Base-by-base conservation (phyloP, 2,888 invertebrate genomes). In the Enchytraeus crypticus region DNA sequence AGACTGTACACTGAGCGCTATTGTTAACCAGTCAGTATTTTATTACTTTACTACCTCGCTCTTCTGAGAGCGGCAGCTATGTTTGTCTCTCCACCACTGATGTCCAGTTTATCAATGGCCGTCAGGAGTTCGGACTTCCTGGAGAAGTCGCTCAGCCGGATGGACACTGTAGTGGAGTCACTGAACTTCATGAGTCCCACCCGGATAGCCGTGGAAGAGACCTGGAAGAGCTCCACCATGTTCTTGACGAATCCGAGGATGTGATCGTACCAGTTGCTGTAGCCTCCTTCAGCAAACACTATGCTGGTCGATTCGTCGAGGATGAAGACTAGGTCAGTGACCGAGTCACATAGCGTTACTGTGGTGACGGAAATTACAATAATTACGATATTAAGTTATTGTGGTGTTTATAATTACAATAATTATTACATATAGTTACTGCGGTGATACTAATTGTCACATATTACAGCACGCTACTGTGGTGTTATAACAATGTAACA, bases 31-130 rank as follows among this genome's bases (percentile, higher is more conserved):
- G n/a, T n/a, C n/a, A n/a, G n/a, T n/a, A n/a, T n/a, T n/a, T n/a
- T n/a, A n/a, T n/a, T n/a, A n/a, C n/a, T n/a, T n/a, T n/a, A n/a
- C n/a, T 30, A 2, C 8, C 29, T 51, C 2, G 53, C 53, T 23
- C 29, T 33, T 21, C 2, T 30, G 32, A 51, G 53, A 1, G 32
- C 53, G 30, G 30, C 53, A 2, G 62, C 62, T 4, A 62, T 59
- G 32, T 62, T 62, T 2, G 62, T 62, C 45, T 59, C 59, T 34
- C 62, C 62, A n/a, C 62, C 62, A n/a, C 29, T 47, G 11, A 43
- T 34, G 21, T 53, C 55, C 18, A 59, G 46, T n/a, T 34, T 38
- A 29, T 45, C 33, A 26, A 62, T 59, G 4, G 47, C 43, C 18
- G 59, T 5, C 14, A 30, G 30, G 0, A 30, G 26, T 21, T 49